Percentiles rank a stretch among this genome's conserved stretches.
These are phyloP conservation scores for Phragmatobia fuliginosa DNA, from an alignment of 2,888 invertebrate genomes.

Conservation along the genomic window DNA sequence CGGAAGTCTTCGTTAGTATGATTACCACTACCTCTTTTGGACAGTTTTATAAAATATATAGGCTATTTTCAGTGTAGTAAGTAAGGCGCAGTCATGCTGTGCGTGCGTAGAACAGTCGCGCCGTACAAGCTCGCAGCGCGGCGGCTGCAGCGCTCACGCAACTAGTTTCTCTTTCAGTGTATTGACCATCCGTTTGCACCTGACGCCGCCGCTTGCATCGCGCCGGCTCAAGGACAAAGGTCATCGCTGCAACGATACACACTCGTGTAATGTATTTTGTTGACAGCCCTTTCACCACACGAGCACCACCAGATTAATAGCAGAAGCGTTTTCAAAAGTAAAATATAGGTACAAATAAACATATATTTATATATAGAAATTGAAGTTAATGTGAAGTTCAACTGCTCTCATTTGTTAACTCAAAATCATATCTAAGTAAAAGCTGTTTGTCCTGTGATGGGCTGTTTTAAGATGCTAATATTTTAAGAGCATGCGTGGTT, in stretches of 20 bases:
- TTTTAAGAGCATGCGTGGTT: no score
- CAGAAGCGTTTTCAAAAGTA: background rate
- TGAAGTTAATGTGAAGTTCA: background rate
- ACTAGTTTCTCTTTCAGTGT: conserved; percentile 4
- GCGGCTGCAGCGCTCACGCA: background rate
- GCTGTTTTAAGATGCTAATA: no score
- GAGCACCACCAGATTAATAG: background rate
- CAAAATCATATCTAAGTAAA: no score
- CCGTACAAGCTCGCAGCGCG: background rate
- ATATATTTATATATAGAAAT: no score
- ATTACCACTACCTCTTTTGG: background rate
- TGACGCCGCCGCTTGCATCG: no score
- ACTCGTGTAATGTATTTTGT: background rate
- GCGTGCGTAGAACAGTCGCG: background rate
- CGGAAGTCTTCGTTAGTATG: background rate
- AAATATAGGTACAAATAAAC: background rate
- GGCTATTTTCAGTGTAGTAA: background rate
- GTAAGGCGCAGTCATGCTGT: background rate
- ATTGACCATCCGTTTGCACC: conserved; percentile 2
- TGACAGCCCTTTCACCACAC: background rate
- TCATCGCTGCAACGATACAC: background rate
- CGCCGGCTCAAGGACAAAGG: background rate
- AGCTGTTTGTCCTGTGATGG: no score
- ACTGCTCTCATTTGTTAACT: background rate
- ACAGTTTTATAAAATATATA: background rate